These are phyloP conservation scores for Patella depressa DNA, from an alignment of 2,888 invertebrate genomes.

Conservation along the genomic window DNA sequence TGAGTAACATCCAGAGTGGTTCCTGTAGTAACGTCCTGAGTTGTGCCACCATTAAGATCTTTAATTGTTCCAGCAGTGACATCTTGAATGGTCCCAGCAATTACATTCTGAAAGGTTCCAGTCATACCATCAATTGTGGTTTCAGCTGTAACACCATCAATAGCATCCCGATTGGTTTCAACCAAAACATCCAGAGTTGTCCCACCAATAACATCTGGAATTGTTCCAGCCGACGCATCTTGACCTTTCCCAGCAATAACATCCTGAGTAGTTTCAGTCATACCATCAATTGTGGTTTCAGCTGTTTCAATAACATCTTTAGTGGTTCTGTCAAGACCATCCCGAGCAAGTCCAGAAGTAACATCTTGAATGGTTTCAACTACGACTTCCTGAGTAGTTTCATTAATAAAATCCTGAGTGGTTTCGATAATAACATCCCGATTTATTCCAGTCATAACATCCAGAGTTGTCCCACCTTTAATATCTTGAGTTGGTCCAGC, in stretches of 20 bases:
- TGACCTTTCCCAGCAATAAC: background rate
- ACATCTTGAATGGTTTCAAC: background rate
- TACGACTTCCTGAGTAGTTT: background rate
- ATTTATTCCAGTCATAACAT: background rate
- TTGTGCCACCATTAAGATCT: background rate
- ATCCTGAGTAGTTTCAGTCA: background rate
- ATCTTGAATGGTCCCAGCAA: constrained; percentile 2
- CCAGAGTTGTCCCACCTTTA: background rate
- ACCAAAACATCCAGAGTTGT: too few species aligned
- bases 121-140: background rate
- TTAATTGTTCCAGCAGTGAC: background rate
- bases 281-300: too few species aligned
- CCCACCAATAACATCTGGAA: too few species aligned
- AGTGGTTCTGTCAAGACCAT: too few species aligned
- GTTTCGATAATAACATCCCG: background rate
- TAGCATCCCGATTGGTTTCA: too few species aligned
- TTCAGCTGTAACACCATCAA: too few species aligned
- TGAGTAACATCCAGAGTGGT: too few species aligned
- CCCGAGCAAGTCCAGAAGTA: background rate
- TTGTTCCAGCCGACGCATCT: background rate
- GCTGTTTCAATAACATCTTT: too few species aligned
- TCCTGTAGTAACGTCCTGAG: background rate
- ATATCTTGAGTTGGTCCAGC: background rate
- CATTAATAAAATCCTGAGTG: background rate
- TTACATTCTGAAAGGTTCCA: background rate